Base-by-base conservation (phyloP, 1,140 invertebrate genomes). In the Sarcophaga bullata region DNA sequence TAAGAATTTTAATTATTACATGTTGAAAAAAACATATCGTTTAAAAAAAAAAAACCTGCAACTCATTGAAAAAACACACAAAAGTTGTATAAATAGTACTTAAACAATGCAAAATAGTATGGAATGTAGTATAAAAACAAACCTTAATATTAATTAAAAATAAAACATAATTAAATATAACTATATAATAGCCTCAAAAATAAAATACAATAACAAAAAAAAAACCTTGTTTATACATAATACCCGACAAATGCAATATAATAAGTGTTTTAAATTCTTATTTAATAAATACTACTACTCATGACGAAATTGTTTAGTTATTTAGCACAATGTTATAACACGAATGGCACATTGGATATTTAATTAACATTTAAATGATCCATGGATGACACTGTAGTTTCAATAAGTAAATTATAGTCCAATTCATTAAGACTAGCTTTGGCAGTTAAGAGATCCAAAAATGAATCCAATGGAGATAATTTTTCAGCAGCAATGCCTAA, bases 351-450 rank as follows among this genome's bases (percentile, higher is more conserved):
- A 47, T 76, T 48, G 17, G n/a, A 76, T 76, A 47, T 52, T 68
- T 73, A 81, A 15, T 84, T 83, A 48, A 86, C 81, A 80, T 86
- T 86, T 10, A 89, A 82, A 78, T 85, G 85, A 4, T 90, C 88
- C 78, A 90, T 85, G 52, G 89, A 89, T 68, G 87, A 85, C 80
- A 95, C 91, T 11, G 95, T 96, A 49, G 95, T 95, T 90, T 96
- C 95, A 85, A 96, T 95, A 11, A 96, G 91, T 82, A 96, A 91
- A 84, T 95, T 95, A 88, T 96, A 96, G 89, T 96, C 95, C 85
- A 96, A 89, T 86, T 96, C 95, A 81, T 95, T 93, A 81, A 96
- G 92, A 88, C 94, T 96, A 10, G 95, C 95, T 92, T 97, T 97
- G 10, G 95, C 95, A 2, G 95, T 97, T 25, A 97, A 91, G 58